Evolutionary conservation across 2,888 invertebrate genomes (phyloP).

Genomic region (Scaptomyza caliginosa): DNA sequence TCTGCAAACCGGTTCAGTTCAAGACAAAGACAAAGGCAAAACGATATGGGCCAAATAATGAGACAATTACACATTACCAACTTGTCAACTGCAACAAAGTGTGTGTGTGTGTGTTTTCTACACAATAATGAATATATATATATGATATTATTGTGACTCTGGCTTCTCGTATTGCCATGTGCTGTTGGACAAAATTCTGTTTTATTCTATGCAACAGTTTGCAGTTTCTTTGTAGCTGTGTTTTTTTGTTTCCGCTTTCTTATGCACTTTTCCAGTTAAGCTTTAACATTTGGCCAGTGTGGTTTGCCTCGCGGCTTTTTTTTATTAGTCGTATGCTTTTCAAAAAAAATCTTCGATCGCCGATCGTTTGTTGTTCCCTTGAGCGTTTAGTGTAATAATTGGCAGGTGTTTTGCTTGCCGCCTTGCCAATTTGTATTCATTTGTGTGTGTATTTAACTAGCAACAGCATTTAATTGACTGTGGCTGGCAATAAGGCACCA

Average conservation of each 20-base stretch:
- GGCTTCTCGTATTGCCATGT: slow-evolving; percentile 16
- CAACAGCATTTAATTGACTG: not conserved
- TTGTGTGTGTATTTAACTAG: slow-evolving; percentile 2
- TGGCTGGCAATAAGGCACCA: not conserved
- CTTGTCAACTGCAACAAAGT: slow-evolving; percentile 2
- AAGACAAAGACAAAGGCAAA: slow-evolving; percentile 10
- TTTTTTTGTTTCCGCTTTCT: slow-evolving; percentile 25
- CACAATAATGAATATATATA: not conserved
- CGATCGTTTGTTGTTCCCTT: too few species aligned
- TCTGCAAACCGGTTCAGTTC: slow-evolving; percentile 30
- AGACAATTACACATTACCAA: not conserved
- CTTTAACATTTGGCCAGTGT: slow-evolving; percentile 33
- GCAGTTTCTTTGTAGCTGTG: not conserved
- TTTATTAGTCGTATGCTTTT: not conserved
- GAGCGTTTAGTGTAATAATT: not conserved
- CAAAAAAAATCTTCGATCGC: too few species aligned
- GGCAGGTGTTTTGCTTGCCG: slow-evolving; percentile 18
- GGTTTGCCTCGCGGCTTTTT: slow-evolving; percentile 41
- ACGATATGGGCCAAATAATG: slow-evolving; percentile 19
- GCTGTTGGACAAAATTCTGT: slow-evolving; percentile 14
- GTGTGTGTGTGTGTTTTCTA: not conserved
- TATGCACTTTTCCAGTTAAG: slow-evolving; percentile 46
- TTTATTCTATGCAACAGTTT: slow-evolving; percentile 4
- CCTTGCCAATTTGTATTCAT: slow-evolving; percentile 11
- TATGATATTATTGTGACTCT: not conserved